Conservation (phyloP, 1,140 invertebrate genomes). For the Eueides isabella region DNA sequence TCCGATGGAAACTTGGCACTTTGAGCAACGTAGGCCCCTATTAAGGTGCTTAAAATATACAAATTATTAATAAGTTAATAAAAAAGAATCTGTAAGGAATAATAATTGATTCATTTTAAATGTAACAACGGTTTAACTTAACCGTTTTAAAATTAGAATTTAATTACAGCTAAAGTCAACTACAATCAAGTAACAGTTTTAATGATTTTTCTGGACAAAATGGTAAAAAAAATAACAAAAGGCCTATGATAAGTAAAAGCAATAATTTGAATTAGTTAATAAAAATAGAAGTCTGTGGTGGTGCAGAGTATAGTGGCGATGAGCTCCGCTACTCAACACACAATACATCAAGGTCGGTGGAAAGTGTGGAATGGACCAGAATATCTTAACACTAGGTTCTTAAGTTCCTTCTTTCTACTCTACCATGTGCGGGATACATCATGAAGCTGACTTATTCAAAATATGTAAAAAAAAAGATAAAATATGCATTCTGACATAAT, state of each 20-base stretch:
- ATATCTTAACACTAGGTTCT: no score
- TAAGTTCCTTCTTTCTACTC: background rate
- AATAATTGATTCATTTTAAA: no score
- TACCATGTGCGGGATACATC: background rate
- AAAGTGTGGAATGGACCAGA: no score
- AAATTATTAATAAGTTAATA: background rate
- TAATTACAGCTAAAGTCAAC: no score
- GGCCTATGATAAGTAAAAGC: no score
- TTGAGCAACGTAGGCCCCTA: background rate
- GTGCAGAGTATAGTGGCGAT: background rate
- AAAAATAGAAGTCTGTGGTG: background rate
- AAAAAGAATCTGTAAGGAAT: no score
- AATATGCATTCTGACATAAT: background rate
- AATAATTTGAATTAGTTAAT: background rate
- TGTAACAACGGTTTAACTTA: background rate
- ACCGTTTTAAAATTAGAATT: no score
- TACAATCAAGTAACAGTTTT: no score
- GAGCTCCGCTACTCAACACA: background rate
- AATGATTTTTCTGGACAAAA: no score
- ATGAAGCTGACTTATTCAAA: background rate
- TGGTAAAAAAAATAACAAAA: no score
- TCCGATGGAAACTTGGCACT: constrained; percentile 34
- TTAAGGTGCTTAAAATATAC: background rate
- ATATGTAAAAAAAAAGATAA: background rate
- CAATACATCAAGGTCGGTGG: background rate